These are phyloP conservation scores for Chymomyza procnemis DNA, from an alignment of 2,888 invertebrate genomes.

Conservation along the genomic window DNA sequence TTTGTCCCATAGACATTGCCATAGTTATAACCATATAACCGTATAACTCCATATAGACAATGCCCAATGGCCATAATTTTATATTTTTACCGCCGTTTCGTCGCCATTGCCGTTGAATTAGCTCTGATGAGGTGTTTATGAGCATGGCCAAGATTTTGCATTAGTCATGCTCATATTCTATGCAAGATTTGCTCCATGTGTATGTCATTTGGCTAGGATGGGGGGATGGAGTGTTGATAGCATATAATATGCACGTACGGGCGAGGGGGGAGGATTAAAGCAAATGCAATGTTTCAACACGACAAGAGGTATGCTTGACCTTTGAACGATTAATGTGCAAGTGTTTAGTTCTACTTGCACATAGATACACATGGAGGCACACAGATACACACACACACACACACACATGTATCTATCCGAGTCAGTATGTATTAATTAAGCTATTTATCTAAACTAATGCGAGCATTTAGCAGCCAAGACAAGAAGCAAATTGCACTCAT, in stretches of 20 bases:
- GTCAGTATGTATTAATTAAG: constrained; percentile 71
- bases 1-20: constrained; percentile 2
- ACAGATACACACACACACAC: neutral
- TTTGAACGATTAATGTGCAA: neutral
- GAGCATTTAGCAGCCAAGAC: constrained; percentile 72
- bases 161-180: constrained; percentile 62
- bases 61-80: neutral
- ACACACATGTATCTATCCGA: neutral
- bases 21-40: neutral
- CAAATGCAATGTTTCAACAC: neutral
- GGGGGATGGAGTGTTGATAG: constrained; percentile 60
- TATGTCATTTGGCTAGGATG: no score
- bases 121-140: constrained; percentile 65
- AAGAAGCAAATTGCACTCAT: constrained; percentile 71
- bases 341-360: neutral
- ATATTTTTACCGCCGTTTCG: neutral
- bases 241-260: neutral
- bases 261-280: neutral
- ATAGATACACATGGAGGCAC: no score
- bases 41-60: neutral
- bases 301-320: neutral
- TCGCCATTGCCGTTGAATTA: neutral
- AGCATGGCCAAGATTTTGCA: constrained; percentile 59
- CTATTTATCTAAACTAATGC: constrained; percentile 72
- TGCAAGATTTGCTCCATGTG: constrained; percentile 20